A percentile compares a stretch with the other conserved stretches of the same genome.
Conservation (phyloP, 2,888 invertebrate genomes). For the Stegana nigrithorax region DNA sequence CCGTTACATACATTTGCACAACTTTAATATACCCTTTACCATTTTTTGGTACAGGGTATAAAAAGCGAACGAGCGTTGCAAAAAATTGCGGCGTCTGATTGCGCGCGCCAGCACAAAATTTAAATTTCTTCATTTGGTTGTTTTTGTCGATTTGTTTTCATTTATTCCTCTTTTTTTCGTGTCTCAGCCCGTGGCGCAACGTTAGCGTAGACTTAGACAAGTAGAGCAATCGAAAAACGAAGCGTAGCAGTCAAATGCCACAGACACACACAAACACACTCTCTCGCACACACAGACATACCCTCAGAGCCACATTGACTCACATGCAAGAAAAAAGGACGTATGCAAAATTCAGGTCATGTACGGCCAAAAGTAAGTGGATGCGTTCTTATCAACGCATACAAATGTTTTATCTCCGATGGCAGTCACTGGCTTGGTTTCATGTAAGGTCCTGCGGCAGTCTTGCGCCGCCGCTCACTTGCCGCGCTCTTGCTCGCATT, state of each 20-base stretch:
- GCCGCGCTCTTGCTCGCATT: slow-evolving; percentile 28
- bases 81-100: slow-evolving; percentile 38
- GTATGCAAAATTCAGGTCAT: slow-evolving; percentile 53
- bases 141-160: slow-evolving; percentile 1
- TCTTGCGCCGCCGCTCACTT: slow-evolving; percentile 21
- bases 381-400: slow-evolving; percentile 58
- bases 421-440: slow-evolving; percentile 30
- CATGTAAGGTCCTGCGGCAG: slow-evolving; percentile 34
- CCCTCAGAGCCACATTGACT: no score
- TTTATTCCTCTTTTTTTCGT: not conserved
- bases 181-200: not conserved
- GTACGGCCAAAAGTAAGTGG: slow-evolving; percentile 58
- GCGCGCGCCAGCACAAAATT: slow-evolving; percentile 41
- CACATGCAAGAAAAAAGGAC: slow-evolving; percentile 4
- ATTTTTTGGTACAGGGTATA: no score
- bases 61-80: no score
- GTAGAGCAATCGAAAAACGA: no score
- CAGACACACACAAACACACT: no score
- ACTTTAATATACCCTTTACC: no score
- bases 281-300: no score
- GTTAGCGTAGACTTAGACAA: not conserved
- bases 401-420: slow-evolving; percentile 53
- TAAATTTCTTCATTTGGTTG: slow-evolving; percentile 53
- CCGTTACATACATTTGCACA: no score
- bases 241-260: no score